Evolutionary conservation across 2,888 invertebrate genomes (phyloP), one percentile per base, ranked within the genome.

Genomic region (Phyto melanocephala): DNA sequence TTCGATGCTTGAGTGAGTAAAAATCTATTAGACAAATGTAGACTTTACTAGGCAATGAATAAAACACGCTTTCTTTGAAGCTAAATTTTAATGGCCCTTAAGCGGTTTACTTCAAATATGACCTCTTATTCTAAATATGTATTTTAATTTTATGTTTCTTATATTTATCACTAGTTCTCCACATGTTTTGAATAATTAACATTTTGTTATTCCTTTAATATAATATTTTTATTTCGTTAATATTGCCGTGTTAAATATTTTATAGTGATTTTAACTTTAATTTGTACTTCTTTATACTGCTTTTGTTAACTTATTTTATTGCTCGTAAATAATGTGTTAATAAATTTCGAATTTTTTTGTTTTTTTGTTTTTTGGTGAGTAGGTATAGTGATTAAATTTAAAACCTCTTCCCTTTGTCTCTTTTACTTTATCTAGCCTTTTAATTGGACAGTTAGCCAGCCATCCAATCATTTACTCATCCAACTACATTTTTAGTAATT

Each of bases 271-370:
- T 65, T 50, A 65, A 75, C 62, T 63, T 54, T 47, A 62, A 72
- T 77, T 71, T 52, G 24, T 42, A 0, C 5, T 58, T 20, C 33
- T 60, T 65, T 56, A 11, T 13, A 37, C 20, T 78, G 58, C 52
- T 60, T 79, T 65, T 72, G 45, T 72, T 52, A 79, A 72, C 3
- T 74, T 60, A 62, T 80, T 80, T 80, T 80, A 80, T 80, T 60
- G 79, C 37, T 80, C 79, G 72, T 80, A 79, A 79, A 80, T 80
- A 74, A 80, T 62, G 72, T 80, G 79, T 80, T 60, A 80, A 80
- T 80, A 80, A 80, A 80, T 74, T 79, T 79, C 28, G 7, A 28
- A 20, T 56, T 40, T 60, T 63, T 56, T 71, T 33, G 17, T 8
- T 50, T 8, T 40, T 22, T 28, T 54, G 1, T 5, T 50, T 40